phyloP scores from a whole-genome alignment of 2,888 invertebrate species.

The Morpho helenor region DNA sequence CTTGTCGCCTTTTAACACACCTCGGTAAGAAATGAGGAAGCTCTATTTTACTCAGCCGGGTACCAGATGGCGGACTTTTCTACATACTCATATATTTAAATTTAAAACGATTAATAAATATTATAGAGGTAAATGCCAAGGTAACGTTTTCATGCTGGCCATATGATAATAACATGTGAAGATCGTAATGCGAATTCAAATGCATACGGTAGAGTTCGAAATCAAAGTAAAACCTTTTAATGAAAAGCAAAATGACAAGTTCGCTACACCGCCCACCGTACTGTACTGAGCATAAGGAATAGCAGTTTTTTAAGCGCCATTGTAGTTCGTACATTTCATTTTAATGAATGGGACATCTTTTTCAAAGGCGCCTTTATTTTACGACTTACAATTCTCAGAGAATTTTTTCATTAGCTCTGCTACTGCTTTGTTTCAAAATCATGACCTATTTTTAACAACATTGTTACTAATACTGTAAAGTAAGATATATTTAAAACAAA shows the following conservation, averaged over 20 bases:
- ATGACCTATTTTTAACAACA: conserved; percentile 17
- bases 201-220: conserved; percentile 23
- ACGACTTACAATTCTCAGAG: conserved; percentile 28
- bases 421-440: conserved; percentile 27
- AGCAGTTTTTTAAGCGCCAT: conserved; percentile 30
- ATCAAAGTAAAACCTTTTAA: conserved; percentile 25
- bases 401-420: conserved; percentile 31
- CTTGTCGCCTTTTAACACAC: no score
- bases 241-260: conserved; percentile 5
- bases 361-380: conserved; percentile 34
- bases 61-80: no score
- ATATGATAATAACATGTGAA: conserved; percentile 12
- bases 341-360: conserved; percentile 33
- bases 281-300: conserved; percentile 32
- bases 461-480: no score
- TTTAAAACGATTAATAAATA: conserved; percentile 3
- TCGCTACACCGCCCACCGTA: conserved; percentile 3
- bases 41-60: no score
- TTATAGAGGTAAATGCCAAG: conserved; percentile 22
- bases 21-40: no score
- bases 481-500: no score
- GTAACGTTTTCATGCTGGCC: conserved; percentile 16
- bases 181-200: conserved; percentile 17
- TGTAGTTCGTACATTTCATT: conserved; percentile 31
- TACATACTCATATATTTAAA: no score